Conservation (phyloP, 2,888 invertebrate species). For the Hypomecis punctinalis region DNA sequence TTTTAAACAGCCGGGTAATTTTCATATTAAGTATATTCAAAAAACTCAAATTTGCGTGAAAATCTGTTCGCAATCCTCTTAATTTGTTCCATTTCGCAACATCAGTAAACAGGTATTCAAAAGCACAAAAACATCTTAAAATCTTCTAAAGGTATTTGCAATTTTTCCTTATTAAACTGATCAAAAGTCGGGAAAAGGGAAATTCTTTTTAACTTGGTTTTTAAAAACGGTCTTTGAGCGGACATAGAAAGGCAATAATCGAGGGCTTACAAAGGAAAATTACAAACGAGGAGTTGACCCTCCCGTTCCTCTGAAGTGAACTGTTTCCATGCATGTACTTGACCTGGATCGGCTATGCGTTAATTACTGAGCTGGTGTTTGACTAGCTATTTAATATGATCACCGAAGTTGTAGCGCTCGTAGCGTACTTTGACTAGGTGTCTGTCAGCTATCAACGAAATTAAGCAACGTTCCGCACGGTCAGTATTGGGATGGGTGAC, state of each 20-base stretch:
- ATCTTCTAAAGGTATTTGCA: slow-evolving; percentile 33
- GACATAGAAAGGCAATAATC: slow-evolving; percentile 55
- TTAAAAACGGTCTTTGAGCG: slow-evolving; percentile 52
- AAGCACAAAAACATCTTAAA: slow-evolving; percentile 22
- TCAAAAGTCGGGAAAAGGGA: slow-evolving; percentile 45
- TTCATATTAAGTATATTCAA: background rate
- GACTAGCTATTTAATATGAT: no score
- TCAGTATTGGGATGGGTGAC: no score
- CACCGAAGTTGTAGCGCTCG: no score
- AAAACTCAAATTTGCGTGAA: no score
- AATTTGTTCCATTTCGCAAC: slow-evolving; percentile 8
- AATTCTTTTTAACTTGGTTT: slow-evolving; percentile 57
- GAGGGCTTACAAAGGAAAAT: slow-evolving; percentile 51
- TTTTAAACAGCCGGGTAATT: background rate
- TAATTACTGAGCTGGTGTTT: background rate
- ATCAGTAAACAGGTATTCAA: slow-evolving; percentile 22
- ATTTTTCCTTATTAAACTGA: slow-evolving; percentile 41
- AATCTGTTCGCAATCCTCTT: background rate
- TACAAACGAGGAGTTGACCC: slow-evolving; percentile 45
- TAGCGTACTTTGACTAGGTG: no score
- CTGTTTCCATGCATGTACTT: slow-evolving; percentile 37
- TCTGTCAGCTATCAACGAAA: no score
- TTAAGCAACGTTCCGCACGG: no score
- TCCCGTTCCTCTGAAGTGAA: slow-evolving; percentile 33
- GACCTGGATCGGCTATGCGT: slow-evolving; percentile 36